phyloP scores from a whole-genome alignment of 2,113 vertebrate species.

The Platysternon megacephalum region DNA sequence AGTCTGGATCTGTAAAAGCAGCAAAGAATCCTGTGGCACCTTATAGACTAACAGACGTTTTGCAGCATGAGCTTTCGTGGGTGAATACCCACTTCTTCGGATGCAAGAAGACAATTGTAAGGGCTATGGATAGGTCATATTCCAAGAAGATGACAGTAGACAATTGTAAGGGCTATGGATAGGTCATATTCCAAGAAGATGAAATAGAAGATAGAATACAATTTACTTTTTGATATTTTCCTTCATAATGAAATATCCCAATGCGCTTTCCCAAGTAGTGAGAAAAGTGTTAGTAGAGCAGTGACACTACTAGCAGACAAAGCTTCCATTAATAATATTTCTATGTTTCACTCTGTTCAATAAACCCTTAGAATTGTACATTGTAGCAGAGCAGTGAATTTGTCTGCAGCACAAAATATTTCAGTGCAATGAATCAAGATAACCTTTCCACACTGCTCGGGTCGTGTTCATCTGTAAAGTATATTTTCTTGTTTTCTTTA shows the following conservation, averaged over 20 bases:
- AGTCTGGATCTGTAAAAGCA: too few species aligned
- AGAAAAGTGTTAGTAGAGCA: constrained; percentile 61
- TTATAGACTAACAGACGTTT: too few species aligned
- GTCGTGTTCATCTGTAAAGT: neutral
- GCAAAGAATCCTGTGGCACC: too few species aligned
- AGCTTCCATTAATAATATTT: constrained; percentile 60
- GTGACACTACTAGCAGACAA: constrained; percentile 34
- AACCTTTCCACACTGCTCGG: neutral
- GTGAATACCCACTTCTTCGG: too few species aligned
- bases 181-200: constrained; percentile 50
- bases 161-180: neutral
- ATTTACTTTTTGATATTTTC: neutral
- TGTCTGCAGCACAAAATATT: constrained; percentile 68
- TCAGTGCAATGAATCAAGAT: constrained; percentile 63
- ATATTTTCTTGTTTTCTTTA: neutral
- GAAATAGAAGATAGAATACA: constrained; percentile 38
- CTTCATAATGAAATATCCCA: constrained; percentile 54
- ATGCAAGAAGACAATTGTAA: too few species aligned
- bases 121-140: too few species aligned
- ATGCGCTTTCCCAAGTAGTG: neutral
- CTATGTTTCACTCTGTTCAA: constrained; percentile 53
- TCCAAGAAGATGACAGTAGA: too few species aligned
- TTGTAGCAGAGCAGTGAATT: constrained; percentile 60
- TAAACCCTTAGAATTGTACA: constrained; percentile 65
- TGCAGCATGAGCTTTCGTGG: too few species aligned